Conservation (phyloP, 35 echinoderm and acorn worm species). For the Lytechinus variegatus region DNA sequence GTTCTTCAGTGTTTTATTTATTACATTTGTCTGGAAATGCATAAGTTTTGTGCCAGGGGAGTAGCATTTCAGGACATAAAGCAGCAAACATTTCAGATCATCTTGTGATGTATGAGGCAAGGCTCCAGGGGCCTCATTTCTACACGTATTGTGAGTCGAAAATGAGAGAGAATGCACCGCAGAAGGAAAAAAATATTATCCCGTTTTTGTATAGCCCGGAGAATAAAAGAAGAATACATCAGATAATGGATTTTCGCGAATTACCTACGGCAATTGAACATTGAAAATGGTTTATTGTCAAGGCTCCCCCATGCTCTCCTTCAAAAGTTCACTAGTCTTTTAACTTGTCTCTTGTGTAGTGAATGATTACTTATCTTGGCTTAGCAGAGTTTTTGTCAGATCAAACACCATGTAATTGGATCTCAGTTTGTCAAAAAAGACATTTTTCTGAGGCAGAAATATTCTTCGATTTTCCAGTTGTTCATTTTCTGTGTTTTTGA, state of each 20-base stretch:
- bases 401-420: not conserved
- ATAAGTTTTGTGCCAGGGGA: not conserved
- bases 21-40: slow-evolving; percentile 2
- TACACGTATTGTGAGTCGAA: not conserved
- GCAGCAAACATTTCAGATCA: not conserved
- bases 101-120: not conserved
- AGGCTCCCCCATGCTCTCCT: not conserved
- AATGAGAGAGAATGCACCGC: not conserved
- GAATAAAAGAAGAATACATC: slow-evolving; percentile 5
- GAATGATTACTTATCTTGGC: not conserved
- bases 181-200: not conserved
- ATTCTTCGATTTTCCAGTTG: no score
- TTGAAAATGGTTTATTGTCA: not conserved
- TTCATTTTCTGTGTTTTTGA: no score
- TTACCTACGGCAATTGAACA: not conserved
- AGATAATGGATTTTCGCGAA: slow-evolving; percentile 12
- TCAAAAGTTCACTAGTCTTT: not conserved
- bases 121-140: not conserved
- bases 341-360: not conserved
- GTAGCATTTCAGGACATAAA: not conserved
- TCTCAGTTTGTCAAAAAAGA: not conserved
- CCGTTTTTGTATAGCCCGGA: not conserved
- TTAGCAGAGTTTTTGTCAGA: not conserved
- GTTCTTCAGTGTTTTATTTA: not conserved
- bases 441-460: not conserved